Base-by-base conservation (phyloP, 1,140 invertebrate species). In the Medauroidea extradentata region DNA sequence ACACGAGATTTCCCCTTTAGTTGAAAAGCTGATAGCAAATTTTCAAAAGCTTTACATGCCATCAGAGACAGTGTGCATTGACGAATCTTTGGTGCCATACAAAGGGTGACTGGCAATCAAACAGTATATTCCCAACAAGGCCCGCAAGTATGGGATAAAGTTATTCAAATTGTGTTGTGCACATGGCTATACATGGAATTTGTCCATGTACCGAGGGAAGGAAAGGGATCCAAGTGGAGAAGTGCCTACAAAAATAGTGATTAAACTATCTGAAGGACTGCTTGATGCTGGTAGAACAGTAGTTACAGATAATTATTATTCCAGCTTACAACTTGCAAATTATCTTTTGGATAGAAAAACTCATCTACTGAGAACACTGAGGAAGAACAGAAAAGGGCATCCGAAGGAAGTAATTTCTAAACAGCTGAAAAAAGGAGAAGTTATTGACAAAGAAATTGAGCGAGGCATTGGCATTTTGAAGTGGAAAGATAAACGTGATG, bases 21-120 rank as follows among this genome's bases (percentile, higher is more conserved):
- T 67, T 50, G 49, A 67, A 34, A 66, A 55, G 54, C 42, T 75
- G 11, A 53, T 49, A 34, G 52, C 61, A 11, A 63, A 59, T 53
- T 77, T 67, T 58, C 49, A 70, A 63, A 57, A 67, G 54, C 53
- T 68, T 21, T 64, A 72, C 24, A 66, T 53, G 3, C 69, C 72
- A 16, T 60, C 61, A 8, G 61, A 71, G 63, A 61, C 63, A 41
- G 39, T 77, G 23, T 67, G 69, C 38, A 72, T 75, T 27, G 71
- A 76, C 61, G 73, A 77, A 67, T 67, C 65, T 1, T 67, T 76
- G 64, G 64, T 77, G 21, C 71, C 73, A 2, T 77, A 73, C 65
- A 61, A 67, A 53, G 72, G 72, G 8, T 59, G 71, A 41, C 63
- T 77, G 18, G 53, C 57, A 62, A 75, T 72, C 52, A 58, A 63